Evolutionary conservation across 2,797 vertebrate genomes (phyloP).

Genomic region (Coendou prehensilis): DNA sequence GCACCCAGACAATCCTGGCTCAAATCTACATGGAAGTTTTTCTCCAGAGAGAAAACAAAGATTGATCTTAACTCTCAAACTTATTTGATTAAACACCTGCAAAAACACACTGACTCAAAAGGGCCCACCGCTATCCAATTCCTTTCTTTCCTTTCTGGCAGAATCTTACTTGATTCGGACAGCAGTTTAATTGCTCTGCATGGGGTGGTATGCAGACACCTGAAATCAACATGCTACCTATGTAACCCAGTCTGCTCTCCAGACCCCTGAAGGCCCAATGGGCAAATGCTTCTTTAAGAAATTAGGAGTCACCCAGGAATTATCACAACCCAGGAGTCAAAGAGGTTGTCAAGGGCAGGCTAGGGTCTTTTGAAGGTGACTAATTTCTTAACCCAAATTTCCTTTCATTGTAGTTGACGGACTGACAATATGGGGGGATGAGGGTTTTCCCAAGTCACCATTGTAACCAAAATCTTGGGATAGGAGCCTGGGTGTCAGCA

Average conservation of each 20-base stretch:
- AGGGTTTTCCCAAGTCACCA: neutral
- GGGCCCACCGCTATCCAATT: neutral
- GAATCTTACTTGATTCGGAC: conserved; percentile 18
- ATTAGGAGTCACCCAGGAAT: neutral
- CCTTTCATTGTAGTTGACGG: neutral
- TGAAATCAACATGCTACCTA: conserved; percentile 1
- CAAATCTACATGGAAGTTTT: neutral
- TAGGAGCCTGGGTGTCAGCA: neutral
- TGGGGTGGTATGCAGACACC: neutral
- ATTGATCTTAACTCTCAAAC: neutral
- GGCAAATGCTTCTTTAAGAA: conserved; percentile 67
- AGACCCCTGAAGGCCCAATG: neutral
- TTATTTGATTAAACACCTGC: conserved; percentile 13
- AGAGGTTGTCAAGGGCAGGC: neutral
- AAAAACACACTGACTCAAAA: conserved; percentile 8
- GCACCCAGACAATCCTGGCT: neutral
- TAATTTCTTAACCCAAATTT: neutral
- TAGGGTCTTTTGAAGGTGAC: neutral
- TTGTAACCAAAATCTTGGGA: neutral
- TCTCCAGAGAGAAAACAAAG: conserved; percentile 7
- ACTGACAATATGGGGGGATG: neutral
- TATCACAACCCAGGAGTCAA: neutral
- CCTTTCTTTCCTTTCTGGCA: conserved; percentile 38
- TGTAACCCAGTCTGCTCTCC: neutral
- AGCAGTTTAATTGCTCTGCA: conserved; percentile 36